Conservation (phyloP, 2,888 invertebrate genomes). For the Ethmia dodecea region DNA sequence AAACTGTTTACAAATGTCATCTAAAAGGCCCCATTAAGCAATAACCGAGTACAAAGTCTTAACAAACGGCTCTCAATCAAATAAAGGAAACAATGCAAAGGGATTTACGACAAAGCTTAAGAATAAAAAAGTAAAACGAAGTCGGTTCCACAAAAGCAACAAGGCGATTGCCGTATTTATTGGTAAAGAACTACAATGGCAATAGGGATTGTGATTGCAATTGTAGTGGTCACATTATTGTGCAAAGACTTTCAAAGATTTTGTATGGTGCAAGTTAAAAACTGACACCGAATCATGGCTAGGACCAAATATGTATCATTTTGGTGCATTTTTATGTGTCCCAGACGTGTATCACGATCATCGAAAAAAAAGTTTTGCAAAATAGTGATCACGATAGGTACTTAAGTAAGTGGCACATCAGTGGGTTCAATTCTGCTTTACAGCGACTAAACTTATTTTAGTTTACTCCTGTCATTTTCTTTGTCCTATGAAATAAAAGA, state of each 20-base stretch:
- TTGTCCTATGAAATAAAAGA: no score
- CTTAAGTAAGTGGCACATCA: no score
- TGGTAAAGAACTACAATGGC: conserved; percentile 43
- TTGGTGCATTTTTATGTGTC: no score
- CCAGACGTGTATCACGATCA: no score
- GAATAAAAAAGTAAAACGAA: conserved; percentile 21
- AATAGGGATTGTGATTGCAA: conserved; percentile 44
- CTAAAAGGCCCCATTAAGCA: conserved; percentile 1
- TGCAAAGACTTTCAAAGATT: conserved; percentile 22
- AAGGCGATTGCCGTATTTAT: conserved; percentile 38
- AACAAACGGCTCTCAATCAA: conserved; percentile 26
- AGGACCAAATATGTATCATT: no score
- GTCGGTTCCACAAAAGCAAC: conserved; percentile 24
- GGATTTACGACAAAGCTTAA: conserved; percentile 23
- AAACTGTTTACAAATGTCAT: conserved; percentile 1
- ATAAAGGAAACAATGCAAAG: conserved; percentile 23
- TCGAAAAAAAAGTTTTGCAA: no score
- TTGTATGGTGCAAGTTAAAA: conserved; percentile 17
- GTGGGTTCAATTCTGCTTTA: no score
- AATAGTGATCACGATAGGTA: no score
- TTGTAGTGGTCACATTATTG: conserved; percentile 42
- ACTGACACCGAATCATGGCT: no score
- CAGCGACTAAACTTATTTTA: no score
- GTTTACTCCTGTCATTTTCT: no score
- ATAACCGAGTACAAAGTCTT: neutral